phyloP scores from a whole-genome alignment of 1,140 invertebrate species.

The Stratiolaelaps scimitus region DNA sequence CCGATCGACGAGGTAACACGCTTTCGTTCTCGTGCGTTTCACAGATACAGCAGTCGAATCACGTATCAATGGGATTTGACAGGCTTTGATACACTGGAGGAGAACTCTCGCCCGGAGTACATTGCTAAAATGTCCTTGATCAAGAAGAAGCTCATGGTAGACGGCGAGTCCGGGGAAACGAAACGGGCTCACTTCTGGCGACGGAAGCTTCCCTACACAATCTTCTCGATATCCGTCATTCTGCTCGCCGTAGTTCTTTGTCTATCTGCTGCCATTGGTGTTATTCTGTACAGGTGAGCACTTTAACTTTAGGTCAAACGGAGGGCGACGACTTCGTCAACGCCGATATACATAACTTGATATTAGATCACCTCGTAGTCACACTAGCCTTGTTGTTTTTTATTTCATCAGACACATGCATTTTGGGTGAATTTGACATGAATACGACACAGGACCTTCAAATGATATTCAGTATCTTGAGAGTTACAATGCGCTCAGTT shows the following conservation, averaged over 20 bases:
- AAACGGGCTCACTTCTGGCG: conserved; percentile 57
- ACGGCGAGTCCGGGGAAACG: not conserved
- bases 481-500: too few relatives aligned
- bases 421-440: too few relatives aligned
- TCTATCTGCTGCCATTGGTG: conserved; percentile 2
- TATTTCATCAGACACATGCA: too few relatives aligned
- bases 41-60: conserved; percentile 63
- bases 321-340: too few relatives aligned
- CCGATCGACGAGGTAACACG: conserved; percentile 29
- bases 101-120: conserved; percentile 73
- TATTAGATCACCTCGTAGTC: too few relatives aligned
- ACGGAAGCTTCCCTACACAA: conserved; percentile 62
- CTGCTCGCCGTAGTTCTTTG: conserved; percentile 52
- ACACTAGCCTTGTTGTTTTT: too few relatives aligned
- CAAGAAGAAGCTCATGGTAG: not conserved
- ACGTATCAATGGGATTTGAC: conserved; percentile 81
- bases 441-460: too few relatives aligned
- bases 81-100: conserved; percentile 60
- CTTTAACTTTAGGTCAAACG: too few relatives aligned
- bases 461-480: too few relatives aligned
- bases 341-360: too few relatives aligned
- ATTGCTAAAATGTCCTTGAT: conserved; percentile 40
- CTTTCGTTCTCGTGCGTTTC: too few relatives aligned
- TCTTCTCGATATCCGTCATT: conserved; percentile 70
- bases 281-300: conserved; percentile 3